Percentiles rank a stretch among this genome's conserved stretches.
Conservation (phyloP, 2,797 vertebrate species). For the Ctenochaetus hawaiiensis region DNA sequence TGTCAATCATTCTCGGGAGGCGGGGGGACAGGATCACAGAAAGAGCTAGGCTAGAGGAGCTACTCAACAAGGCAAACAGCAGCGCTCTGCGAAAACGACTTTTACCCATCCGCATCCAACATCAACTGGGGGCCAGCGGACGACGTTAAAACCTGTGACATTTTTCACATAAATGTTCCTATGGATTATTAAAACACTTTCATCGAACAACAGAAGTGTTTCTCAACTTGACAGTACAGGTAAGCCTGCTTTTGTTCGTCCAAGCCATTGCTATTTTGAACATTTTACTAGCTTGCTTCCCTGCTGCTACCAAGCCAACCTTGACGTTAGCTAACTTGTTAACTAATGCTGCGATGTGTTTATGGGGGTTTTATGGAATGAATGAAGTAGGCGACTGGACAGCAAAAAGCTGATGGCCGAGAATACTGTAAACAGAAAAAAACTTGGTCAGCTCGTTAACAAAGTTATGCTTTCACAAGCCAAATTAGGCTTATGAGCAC, state of each 20-base stretch:
- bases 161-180: conserved; percentile 75
- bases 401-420: conserved; percentile 6
- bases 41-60: conserved; percentile 77
- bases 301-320: conserved; percentile 71
- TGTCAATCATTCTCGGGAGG: conserved; percentile 80
- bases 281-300: conserved; percentile 66
- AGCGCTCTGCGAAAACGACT: conserved; percentile 78
- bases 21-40: conserved; percentile 73
- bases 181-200: conserved; percentile 82
- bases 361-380: conserved; percentile 46
- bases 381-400: conserved; percentile 58
- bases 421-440: conserved; percentile 24
- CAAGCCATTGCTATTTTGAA: conserved; percentile 70
- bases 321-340: conserved; percentile 79
- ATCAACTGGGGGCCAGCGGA: conserved; percentile 65
- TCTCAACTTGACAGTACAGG: conserved; percentile 80
- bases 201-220: conserved; percentile 73
- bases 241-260: conserved; percentile 76
- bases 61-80: conserved; percentile 81
- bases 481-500: conserved; percentile 48
- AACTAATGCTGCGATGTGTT: conserved; percentile 66
- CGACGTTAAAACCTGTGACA: conserved; percentile 70
- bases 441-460: conserved; percentile 51
- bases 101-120: conserved; percentile 81
- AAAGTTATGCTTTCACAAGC: conserved; percentile 63